phyloP scores from a whole-genome alignment of 2,113 vertebrate species.

The chimpanzee (Pan troglodytes) region NHGRI_mPanTro3-v2.1_pri NC_086015.1:63835501-63836000 shows the following conservation, averaged over 20 bases:
- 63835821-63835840: accelerated
- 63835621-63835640: neutral
- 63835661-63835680: neutral
- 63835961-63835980: too few relatives aligned
- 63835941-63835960: neutral
- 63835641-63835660: neutral
- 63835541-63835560: neutral
- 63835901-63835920: neutral
- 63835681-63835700: neutral
- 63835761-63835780: neutral
- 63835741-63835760: neutral
- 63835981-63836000: too few relatives aligned
- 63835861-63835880: neutral
- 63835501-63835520: neutral
- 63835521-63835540: neutral
- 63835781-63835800: neutral
- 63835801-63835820: neutral
- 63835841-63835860: neutral
- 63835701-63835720: neutral
- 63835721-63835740: neutral
- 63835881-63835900: neutral
- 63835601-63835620: neutral
- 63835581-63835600: neutral
- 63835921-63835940: neutral
- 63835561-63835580: neutral